phyloP scores from a whole-genome alignment of 2,797 vertebrate genomes.

The Onychomys leucogaster region DNA sequence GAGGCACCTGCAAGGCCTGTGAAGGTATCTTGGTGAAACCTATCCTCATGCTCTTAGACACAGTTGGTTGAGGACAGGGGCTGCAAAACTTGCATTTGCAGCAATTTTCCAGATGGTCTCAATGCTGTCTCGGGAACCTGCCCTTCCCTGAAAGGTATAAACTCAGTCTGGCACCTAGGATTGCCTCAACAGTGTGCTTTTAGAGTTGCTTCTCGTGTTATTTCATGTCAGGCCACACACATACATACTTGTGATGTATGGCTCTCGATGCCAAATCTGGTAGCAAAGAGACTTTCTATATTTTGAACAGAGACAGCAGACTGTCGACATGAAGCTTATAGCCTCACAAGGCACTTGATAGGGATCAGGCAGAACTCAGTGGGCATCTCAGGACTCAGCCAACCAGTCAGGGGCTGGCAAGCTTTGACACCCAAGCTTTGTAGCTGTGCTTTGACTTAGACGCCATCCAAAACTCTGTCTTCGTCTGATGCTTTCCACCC shows the following conservation, averaged over 20 bases:
- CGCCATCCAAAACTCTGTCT: slow-evolving; percentile 59
- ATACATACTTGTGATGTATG: neutral
- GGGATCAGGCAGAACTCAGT: neutral
- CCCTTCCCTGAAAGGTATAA: neutral
- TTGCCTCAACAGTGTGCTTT: neutral
- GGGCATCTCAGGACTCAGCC: neutral
- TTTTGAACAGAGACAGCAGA: slow-evolving; percentile 4
- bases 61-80: neutral
- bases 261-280: neutral
- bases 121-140: neutral
- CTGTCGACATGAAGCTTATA: neutral
- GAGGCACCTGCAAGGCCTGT: neutral
- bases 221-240: slow-evolving; percentile 39
- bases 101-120: neutral
- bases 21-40: too few relatives aligned
- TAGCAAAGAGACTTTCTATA: neutral
- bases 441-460: neutral
- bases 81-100: neutral
- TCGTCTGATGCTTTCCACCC: slow-evolving; percentile 58
- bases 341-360: neutral
- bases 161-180: neutral
- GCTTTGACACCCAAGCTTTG: slow-evolving; percentile 2
- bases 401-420: slow-evolving; percentile 22
- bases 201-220: neutral
- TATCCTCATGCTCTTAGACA: neutral